A percentile compares a stretch with the other conserved stretches of the same genome.
These are phyloP conservation scores for Corapipo altera DNA, from an alignment of 2,113 vertebrate species.

Conservation along the genomic window DNA sequence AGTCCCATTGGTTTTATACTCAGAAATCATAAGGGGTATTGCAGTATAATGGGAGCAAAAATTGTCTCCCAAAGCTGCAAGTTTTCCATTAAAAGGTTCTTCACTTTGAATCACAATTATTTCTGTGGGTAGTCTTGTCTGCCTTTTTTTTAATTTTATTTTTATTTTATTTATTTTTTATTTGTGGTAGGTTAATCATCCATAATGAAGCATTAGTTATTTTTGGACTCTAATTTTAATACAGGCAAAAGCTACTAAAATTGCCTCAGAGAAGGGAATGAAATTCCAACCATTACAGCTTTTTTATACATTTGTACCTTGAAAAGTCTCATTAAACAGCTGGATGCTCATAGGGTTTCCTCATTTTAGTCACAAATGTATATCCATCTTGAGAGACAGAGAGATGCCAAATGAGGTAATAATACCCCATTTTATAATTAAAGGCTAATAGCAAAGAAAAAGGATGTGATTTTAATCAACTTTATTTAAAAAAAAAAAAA, in stretches of 20 bases:
- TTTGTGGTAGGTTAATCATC: background rate
- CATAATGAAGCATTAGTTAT: background rate
- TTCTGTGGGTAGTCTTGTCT: background rate
- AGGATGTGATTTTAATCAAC: background rate
- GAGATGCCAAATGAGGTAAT: background rate
- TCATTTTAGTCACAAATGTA: background rate
- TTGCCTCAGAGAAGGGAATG: background rate
- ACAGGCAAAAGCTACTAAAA: background rate
- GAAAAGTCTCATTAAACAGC: background rate
- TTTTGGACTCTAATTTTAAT: background rate
- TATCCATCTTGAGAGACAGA: background rate
- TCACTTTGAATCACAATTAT: background rate
- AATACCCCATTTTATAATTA: background rate
- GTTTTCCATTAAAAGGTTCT: background rate
- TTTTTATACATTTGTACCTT: background rate
- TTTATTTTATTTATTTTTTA: background rate
- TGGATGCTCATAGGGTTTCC: background rate
- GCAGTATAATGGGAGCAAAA: background rate
- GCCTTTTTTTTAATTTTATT: background rate
- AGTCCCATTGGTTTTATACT: background rate
- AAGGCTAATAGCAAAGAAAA: background rate
- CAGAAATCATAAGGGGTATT: background rate
- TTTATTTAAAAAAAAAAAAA: too few species aligned
- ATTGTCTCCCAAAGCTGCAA: background rate
- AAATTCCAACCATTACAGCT: background rate